Evolutionary conservation across 2,888 invertebrate genomes (phyloP), one percentile per base, ranked within the genome.

Genomic region (Luperina testacea): DNA sequence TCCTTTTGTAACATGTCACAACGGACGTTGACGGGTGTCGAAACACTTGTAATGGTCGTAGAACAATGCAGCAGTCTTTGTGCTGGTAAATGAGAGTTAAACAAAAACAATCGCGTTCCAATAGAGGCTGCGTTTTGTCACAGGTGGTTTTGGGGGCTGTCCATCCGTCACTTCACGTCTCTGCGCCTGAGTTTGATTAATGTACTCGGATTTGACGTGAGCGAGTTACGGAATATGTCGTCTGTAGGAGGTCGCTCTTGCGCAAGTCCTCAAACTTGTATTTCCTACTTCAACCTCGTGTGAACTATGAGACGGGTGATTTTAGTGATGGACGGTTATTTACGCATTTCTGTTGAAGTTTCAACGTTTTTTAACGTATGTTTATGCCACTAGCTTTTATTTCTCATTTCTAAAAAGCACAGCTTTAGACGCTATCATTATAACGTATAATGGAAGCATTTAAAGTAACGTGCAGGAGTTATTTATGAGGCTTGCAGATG

Each of bases 1-100:
- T 89, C 84, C 89, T 92, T 94, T 94, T 93, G 90, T 92, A 92
- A 92, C 92, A 89, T 95, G 94, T 96, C 95, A 93, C 92, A 92
- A 27, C 87, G 86, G 90, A 94, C 92, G 90, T 92, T 96, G 96
- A 95, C 95, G 94, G 90, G 94, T 96, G 95, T 95, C 93, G 95
- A 94, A 96, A 96, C 92, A 92, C 94, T 93, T 94, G 94, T 94
- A 92, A 90, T 91, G 90, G 91, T 92, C 90, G 86, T 89, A 89
- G 91, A 93, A 96, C 95, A 96, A 96, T 95, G 90, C 90, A 85
- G 83, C 85, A 90, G 90, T 90, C 91, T 94, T 94, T 94, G 93
- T 94, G 89, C 90, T 88, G 82, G 89, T 91, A 92, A 94, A 94
- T 93, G 91, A 92, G 90, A 91, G 92, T 91, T 90, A 91, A 94